These are phyloP conservation scores for Orthosia gracilis DNA, from an alignment of 2,888 invertebrate genomes.

Conservation along the genomic window DNA sequence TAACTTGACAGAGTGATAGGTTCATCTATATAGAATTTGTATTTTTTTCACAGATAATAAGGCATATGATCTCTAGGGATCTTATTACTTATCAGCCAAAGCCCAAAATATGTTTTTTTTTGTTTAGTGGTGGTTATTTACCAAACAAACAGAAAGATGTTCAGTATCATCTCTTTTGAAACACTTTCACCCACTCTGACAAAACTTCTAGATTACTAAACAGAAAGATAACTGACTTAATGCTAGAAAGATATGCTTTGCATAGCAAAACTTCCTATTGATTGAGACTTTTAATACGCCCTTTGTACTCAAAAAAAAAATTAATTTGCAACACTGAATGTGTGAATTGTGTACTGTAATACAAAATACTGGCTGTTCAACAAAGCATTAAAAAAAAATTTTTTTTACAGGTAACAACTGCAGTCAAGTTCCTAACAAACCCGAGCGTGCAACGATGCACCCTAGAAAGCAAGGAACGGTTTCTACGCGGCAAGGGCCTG, in stretches of 20 bases:
- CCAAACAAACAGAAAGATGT: background rate
- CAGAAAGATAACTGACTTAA: background rate
- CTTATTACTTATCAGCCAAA: background rate
- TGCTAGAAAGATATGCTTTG: background rate
- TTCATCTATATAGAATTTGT: too few species aligned
- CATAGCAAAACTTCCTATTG: too few species aligned
- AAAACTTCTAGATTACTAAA: background rate
- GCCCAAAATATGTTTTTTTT: background rate
- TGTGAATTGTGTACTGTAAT: background rate
- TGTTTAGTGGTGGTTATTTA: too few species aligned
- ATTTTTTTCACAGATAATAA: background rate
- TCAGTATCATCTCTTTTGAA: background rate
- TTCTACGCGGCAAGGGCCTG: slow-evolving; percentile 94
- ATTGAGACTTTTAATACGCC: too few species aligned
- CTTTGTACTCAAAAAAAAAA: too few species aligned
- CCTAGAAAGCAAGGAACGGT: slow-evolving; percentile 94
- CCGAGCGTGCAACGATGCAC: slow-evolving; percentile 95
- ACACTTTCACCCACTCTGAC: background rate
- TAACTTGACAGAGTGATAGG: background rate
- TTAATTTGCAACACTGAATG: too few species aligned
- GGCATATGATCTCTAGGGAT: background rate
- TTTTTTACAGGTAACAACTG: slow-evolving; percentile 94
- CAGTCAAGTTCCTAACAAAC: slow-evolving; percentile 96
- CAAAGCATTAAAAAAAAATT: background rate
- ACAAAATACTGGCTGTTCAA: background rate